Conservation (phyloP, 2,797 vertebrate genomes). For the Merluccius polli region DNA sequence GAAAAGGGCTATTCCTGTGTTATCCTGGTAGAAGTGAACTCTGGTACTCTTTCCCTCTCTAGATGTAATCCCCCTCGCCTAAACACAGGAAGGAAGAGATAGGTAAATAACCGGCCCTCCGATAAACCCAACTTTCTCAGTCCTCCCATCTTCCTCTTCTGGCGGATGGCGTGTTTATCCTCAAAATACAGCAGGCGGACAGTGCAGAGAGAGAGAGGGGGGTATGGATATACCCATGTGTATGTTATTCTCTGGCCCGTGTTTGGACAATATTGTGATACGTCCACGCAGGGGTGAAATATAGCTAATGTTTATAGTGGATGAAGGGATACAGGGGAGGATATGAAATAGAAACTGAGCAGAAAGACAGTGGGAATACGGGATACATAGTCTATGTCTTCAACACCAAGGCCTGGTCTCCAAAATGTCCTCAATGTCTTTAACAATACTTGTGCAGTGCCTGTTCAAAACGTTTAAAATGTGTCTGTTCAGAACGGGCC, state of each 20-base stretch:
- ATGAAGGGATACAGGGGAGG: constrained; percentile 14
- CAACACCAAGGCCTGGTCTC: neutral
- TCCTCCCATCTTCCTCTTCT: constrained; percentile 24
- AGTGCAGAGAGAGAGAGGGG: constrained; percentile 9
- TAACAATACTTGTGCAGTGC: too few relatives aligned
- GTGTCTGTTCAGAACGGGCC: too few relatives aligned
- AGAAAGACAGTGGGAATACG: constrained; percentile 25
- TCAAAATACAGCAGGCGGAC: constrained; percentile 27
- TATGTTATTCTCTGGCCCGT: constrained; percentile 20
- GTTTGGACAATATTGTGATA: constrained; percentile 24
- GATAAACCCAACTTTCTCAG: constrained; percentile 50
- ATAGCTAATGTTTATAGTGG: constrained; percentile 5
- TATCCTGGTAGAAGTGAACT: constrained; percentile 66
- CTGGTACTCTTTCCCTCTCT: constrained; percentile 47
- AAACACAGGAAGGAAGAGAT: constrained; percentile 77
- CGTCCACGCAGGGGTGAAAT: constrained; percentile 23
- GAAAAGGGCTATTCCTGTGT: constrained; percentile 47
- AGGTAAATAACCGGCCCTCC: constrained; percentile 65
- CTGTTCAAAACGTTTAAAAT: too few relatives aligned
- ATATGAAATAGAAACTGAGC: constrained; percentile 27
- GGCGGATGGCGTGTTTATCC: constrained; percentile 30
- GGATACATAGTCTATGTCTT: constrained; percentile 34
- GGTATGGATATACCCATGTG: constrained; percentile 17
- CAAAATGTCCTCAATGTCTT: neutral
- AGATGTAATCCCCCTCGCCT: constrained; percentile 59